Evolutionary conservation across 2,113 vertebrate genomes (phyloP), one percentile per base, ranked within the genome.

Genomic region (Perca fluviatilis): DNA sequence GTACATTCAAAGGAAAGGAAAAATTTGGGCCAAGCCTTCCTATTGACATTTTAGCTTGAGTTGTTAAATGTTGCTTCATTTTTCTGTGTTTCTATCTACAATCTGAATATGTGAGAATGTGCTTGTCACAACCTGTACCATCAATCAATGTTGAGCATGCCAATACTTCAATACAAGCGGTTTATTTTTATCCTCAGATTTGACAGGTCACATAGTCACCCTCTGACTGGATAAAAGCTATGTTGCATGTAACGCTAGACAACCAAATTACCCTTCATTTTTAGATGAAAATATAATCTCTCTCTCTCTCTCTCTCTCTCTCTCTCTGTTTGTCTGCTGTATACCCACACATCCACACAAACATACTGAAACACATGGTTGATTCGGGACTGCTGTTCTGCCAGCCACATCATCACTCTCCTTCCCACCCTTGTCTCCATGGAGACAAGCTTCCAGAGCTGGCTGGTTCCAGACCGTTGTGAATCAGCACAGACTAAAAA

Each of bases 341-440:
- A 72, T 67, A 54, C 66, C 47, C 85, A 85, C 74, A 77, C 71
- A 87, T 61, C 50, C 83, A 83, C 76, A 74, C 65, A 74, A 79
- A 85, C 89, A 80, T 72, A 77, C 70, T 70, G 80, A 84, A 80
- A 83, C 86, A 90, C 88, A 90, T 87, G 85, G 82, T 62, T 91
- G 88, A 86, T 81, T 89, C 85, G 46, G 80, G 79, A 86, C 89
- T 80, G 89, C 92, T 93, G 91, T 83, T 93, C 91, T 87, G 85
- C 86, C 90, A 90, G 89, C 89, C 86, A 92, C 93, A 93, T 93
- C 94, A 92, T 93, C 91, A 87, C 89, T 90, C 89, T 90, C 82
- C 57, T 93, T 93, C 87, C 93, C 91, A 92, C 89, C 94, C 91
- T 89, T 84, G 92, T 95, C 93, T 95, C 94, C 94, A 95, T 95